phyloP scores from a whole-genome alignment of 1,140 invertebrate species.

The Probaryconus sp. region DNA sequence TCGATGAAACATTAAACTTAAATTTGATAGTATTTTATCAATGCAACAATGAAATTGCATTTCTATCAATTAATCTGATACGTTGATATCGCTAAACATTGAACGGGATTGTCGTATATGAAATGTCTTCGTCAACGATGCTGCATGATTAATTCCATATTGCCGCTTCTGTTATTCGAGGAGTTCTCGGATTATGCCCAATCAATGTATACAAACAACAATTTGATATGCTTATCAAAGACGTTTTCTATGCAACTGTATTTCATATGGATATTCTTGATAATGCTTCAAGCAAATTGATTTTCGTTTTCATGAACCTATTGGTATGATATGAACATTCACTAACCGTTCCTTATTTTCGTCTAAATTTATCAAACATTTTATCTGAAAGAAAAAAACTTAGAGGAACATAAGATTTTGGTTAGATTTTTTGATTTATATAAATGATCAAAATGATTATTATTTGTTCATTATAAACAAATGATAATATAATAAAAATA shows the following conservation, averaged over 20 bases:
- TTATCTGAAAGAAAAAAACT: too few relatives aligned
- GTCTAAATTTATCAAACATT: too few relatives aligned
- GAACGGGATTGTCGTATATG: slow-evolving; percentile 36
- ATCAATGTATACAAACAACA: slow-evolving; percentile 51
- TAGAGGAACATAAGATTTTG: too few relatives aligned
- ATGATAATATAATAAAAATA: too few relatives aligned
- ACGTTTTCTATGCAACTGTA: slow-evolving; percentile 45
- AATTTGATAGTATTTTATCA: slow-evolving; percentile 11
- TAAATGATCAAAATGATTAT: too few relatives aligned
- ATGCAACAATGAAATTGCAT: slow-evolving; percentile 13
- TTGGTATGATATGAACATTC: slow-evolving; percentile 1
- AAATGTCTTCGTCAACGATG: slow-evolving; percentile 51
- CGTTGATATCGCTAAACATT: slow-evolving; percentile 40
- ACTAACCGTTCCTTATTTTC: too few relatives aligned
- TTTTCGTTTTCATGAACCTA: slow-evolving; percentile 47
- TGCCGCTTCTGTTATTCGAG: slow-evolving; percentile 39
- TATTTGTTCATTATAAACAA: too few relatives aligned
- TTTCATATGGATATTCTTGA: slow-evolving; percentile 43
- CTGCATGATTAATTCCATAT: slow-evolving; percentile 50
- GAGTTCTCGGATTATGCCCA: slow-evolving; percentile 37
- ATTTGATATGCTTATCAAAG: slow-evolving; percentile 56
- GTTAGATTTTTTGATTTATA: too few relatives aligned
- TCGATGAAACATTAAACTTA: slow-evolving; percentile 1
- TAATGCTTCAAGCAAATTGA: slow-evolving; percentile 47
- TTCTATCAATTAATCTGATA: slow-evolving; percentile 38